These are phyloP conservation scores for Luidia sarsii DNA, from an alignment of 53 echinoderm and acorn worm species.

Conservation along the genomic window DNA sequence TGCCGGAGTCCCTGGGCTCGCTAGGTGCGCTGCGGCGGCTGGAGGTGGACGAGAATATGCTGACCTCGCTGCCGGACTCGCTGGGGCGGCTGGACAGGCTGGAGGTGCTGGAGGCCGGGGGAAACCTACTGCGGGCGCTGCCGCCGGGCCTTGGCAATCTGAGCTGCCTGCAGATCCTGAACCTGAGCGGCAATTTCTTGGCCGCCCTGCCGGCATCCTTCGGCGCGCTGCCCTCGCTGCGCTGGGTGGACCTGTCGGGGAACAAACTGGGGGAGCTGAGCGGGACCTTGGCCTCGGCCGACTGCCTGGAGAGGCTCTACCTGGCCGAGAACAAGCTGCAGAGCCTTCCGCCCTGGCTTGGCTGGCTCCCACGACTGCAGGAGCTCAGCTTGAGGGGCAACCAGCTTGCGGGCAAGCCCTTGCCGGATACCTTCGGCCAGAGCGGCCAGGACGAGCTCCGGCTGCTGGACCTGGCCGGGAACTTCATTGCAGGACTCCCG, in stretches of 20 bases:
- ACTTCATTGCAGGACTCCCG: slow-evolving; percentile 79
- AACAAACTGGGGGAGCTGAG: slow-evolving; percentile 62
- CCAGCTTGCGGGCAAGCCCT: slow-evolving; percentile 52
- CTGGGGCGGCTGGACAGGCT: slow-evolving; percentile 71
- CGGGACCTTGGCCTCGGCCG: slow-evolving; percentile 52
- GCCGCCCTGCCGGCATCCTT: slow-evolving; percentile 71
- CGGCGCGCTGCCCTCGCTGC: slow-evolving; percentile 62
- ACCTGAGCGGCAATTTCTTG: slow-evolving; percentile 75
- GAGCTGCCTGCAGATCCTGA: slow-evolving; percentile 52
- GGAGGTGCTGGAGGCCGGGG: slow-evolving; percentile 70
- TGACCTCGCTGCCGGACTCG: slow-evolving; percentile 61
- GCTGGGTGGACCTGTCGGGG: slow-evolving; percentile 68
- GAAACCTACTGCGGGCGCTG: slow-evolving; percentile 61
- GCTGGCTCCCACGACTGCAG: slow-evolving; percentile 61
- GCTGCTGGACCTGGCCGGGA: slow-evolving; percentile 77
- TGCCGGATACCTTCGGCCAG: slow-evolving; percentile 69
- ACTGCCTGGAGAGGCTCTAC: slow-evolving; percentile 57
- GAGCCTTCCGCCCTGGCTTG: slow-evolving; percentile 77
- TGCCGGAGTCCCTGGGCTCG: slow-evolving; percentile 38
- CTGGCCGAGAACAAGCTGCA: slow-evolving; percentile 64
- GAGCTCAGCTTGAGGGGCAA: slow-evolving; percentile 77
- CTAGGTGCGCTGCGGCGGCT: slow-evolving; percentile 64
- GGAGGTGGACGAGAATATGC: slow-evolving; percentile 71
- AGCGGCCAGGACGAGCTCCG: slow-evolving; percentile 53
- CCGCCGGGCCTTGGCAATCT: slow-evolving; percentile 71